These are phyloP conservation scores for Tinea trinotella DNA, from an alignment of 2,888 invertebrate species.

Conservation along the genomic window DNA sequence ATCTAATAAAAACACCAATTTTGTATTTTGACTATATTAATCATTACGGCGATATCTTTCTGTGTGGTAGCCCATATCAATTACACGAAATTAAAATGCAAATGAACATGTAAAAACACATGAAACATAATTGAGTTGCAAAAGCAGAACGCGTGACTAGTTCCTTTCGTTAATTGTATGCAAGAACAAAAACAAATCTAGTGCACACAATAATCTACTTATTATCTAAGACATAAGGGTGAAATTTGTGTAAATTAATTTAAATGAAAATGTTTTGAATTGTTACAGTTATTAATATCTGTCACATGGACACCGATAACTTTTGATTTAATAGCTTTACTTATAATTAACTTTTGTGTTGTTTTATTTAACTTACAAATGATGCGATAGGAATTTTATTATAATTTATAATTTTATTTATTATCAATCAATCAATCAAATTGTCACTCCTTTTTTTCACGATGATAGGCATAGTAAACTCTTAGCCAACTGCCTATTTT, in stretches of 20 bases:
- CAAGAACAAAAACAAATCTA: neutral
- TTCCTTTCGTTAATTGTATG: constrained; percentile 6
- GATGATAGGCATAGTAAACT: too few species aligned
- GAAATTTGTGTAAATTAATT: neutral
- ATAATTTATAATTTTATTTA: neutral
- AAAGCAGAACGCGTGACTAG: constrained; percentile 7
- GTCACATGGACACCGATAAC: constrained; percentile 25
- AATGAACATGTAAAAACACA: constrained; percentile 4
- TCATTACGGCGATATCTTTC: too few species aligned
- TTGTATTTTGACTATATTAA: too few species aligned
- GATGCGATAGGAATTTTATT: neutral
- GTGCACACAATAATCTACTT: neutral
- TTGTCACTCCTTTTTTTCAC: too few species aligned
- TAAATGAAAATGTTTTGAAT: neutral
- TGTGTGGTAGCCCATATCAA: too few species aligned
- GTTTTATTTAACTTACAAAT: neutral
- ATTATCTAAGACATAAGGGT: neutral
- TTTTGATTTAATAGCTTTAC: constrained; percentile 23
- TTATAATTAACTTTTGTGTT: neutral
- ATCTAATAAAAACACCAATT: too few species aligned
- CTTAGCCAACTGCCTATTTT: too few species aligned
- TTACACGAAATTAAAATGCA: neutral
- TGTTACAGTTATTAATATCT: constrained; percentile 24
- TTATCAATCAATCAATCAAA: too few species aligned
- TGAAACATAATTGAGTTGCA: constrained; percentile 7